Evolutionary conservation across 2,797 vertebrate species (phyloP).

Genomic region (Gobionotothen gibberifrons): DNA sequence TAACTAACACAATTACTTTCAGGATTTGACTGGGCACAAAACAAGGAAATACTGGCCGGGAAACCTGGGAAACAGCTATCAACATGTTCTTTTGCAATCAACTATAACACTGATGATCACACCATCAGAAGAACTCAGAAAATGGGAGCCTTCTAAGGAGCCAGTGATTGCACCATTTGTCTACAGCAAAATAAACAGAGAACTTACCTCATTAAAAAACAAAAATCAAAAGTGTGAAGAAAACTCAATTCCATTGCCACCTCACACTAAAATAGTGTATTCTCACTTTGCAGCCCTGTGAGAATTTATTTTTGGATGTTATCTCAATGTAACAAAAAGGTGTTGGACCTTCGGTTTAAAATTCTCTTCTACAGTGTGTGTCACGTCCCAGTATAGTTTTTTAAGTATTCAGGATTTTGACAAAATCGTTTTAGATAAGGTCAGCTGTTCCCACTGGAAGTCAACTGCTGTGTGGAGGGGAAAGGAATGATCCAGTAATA

Average conservation of each 20-base stretch:
- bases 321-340: not conserved
- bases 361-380: not conserved
- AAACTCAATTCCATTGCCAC: not conserved
- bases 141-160: no score
- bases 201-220: not conserved
- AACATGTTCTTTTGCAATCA: no score
- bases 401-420: conserved; percentile 26
- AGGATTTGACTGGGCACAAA: no score
- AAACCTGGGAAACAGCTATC: no score
- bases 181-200: not conserved
- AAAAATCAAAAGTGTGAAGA: not conserved
- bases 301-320: not conserved
- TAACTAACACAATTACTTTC: no score
- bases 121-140: no score
- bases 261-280: not conserved
- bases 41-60: no score
- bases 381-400: not conserved
- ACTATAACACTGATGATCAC: no score
- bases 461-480: conserved; percentile 25
- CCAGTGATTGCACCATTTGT: no score
- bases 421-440: conserved; percentile 26
- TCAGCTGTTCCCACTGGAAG: conserved; percentile 39
- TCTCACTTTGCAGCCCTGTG: not conserved
- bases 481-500: conserved; percentile 28
- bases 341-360: not conserved